Base-by-base conservation (phyloP, 1,140 invertebrate species). In the Hyposmocoma kahamanoa region DNA sequence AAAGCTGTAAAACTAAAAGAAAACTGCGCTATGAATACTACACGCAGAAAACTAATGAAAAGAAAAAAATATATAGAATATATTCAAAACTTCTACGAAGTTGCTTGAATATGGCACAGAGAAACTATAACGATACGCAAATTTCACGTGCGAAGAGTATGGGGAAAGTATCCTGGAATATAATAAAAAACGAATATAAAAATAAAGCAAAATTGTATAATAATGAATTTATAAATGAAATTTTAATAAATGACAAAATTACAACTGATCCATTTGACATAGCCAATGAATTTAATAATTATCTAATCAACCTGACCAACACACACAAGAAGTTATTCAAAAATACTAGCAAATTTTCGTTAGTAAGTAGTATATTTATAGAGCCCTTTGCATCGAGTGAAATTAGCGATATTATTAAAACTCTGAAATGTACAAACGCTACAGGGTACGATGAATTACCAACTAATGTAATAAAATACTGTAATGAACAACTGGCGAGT, bases 1-100 rank as follows among this genome's bases (percentile, higher is more conserved):
- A 22, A 22, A 42, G 39, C 11, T 42, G 39, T n/a, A 22, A 10
- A 21, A 42, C 39, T 22, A 42, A 42, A 42, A 42, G 39, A 42
- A 1, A 5, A 5, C 39, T 42, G n/a, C 19, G 39, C 11, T 42
- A n/a, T 22, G 9, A 42, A 22, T 42, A 22, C 17, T 42, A 42
- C 21, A 22, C 18, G n/a, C n/a, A 6, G 5, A 42, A 42, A 42
- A 22, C 17, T 22, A 21, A n/a, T 1, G 11, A 10, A 10, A 20
- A 22, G 11, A 42, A 22, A 21, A 42, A 10, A n/a, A 18, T 9
- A 21, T 42, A 42, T 22, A n/a, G 11, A 21, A 22, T 10, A 21
- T 42, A 42, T 21, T 21, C 39, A n/a, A 5, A 42, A 20, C 11
- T 38, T 15, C 17, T 38, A 9, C 34, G 34, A 3, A n/a, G 17